phyloP scores from a whole-genome alignment of 2,113 vertebrate genomes.

The Pterophyllum scalare region DNA sequence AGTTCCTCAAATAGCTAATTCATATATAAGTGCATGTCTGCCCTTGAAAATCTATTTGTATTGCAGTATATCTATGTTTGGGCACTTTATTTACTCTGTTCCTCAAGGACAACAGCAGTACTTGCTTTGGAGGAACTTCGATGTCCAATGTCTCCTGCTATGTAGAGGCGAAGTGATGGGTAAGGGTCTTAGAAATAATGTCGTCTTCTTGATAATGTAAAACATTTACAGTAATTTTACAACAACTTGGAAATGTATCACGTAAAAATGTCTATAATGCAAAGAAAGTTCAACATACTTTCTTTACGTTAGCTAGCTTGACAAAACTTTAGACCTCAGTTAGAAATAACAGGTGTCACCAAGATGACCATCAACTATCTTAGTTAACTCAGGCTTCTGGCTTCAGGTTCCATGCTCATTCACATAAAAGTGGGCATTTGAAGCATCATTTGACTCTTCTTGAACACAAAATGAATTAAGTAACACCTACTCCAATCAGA shows the following conservation, averaged over 20 bases:
- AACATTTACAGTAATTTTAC: not conserved
- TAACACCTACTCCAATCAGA: not conserved
- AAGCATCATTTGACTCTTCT: not conserved
- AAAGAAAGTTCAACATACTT: not conserved
- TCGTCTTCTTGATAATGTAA: not conserved
- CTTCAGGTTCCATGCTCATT: not conserved
- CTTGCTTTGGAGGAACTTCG: not conserved
- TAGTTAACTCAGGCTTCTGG: not conserved
- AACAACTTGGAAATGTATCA: not conserved
- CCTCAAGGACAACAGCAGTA: not conserved
- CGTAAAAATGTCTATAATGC: not conserved
- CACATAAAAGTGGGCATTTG: not conserved
- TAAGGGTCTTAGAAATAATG: not conserved
- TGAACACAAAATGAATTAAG: not conserved
- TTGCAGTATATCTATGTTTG: constrained; percentile 9
- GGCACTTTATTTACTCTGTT: not conserved
- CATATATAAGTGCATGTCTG: not conserved
- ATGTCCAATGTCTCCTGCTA: not conserved
- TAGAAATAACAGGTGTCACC: not conserved
- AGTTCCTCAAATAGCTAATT: not conserved
- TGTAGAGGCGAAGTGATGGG: not conserved
- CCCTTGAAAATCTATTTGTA: not conserved
- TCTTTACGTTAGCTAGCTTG: not conserved
- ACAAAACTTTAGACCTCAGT: not conserved
- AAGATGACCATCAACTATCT: not conserved